Evolutionary conservation across 2,113 vertebrate genomes (phyloP).

Genomic region (Anolis sagrei): DNA sequence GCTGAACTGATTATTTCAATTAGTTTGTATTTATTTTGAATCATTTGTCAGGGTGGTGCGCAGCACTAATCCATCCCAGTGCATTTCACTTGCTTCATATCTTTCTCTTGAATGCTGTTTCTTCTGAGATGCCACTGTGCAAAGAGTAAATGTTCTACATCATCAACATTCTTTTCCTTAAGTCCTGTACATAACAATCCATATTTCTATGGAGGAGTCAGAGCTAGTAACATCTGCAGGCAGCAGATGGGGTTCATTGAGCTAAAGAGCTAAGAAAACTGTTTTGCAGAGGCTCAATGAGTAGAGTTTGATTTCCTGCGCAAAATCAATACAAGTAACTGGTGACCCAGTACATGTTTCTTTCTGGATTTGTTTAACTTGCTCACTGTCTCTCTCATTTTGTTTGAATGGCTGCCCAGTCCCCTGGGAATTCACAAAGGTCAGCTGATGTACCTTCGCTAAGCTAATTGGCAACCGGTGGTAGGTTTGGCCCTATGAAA

Average conservation of each 20-base stretch:
- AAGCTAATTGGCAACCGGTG: neutral
- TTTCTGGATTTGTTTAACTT: neutral
- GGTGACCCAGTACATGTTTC: neutral
- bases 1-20: neutral
- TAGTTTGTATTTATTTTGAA: constrained; percentile 42
- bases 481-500: neutral
- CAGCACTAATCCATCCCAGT: neutral
- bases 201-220: neutral
- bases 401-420: too few species aligned
- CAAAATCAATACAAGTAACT: neutral
- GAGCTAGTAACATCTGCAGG: constrained; percentile 20
- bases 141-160: neutral
- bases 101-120: neutral
- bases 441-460: neutral
- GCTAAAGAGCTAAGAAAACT: neutral
- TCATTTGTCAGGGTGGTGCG: neutral
- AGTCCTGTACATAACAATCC: neutral
- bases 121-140: neutral
- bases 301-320: neutral
- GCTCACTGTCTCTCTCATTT: neutral
- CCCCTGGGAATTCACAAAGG: neutral
- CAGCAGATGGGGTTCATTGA: constrained; percentile 11
- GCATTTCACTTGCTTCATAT: neutral
- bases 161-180: neutral
- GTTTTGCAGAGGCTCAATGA: neutral